Evolutionary conservation across 2,113 vertebrate genomes (phyloP), one percentile per base, ranked within the genome.

Genomic region (Lepisosteus osseus): DNA sequence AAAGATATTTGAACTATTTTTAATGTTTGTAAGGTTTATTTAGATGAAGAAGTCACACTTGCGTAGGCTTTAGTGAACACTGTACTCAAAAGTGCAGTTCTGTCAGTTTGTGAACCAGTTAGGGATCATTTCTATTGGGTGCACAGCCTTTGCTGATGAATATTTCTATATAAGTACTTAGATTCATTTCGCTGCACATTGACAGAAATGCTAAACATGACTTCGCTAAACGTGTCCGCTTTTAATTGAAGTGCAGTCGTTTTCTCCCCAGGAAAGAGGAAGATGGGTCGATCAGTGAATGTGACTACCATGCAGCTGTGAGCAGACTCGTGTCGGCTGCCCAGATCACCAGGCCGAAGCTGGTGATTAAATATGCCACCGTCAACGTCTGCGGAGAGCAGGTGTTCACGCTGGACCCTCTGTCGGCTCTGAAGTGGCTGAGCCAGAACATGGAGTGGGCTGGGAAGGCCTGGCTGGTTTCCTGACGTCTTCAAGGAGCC

Each of bases 381-480:
- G 87, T 95, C 65, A 97, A 92, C 72, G 70, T 89, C 8, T 82
- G 84, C 2, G 91, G 88, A 80, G 96, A 98, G 70, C 93, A 97
- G 76, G 87, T 97, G 70, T 99, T 95, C 78, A 88, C 78, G 44
- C 82, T 99, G 54, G 92, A 95, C 74, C 62, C 86, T 13, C 67
- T 77, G 61, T 95, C 91, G 3, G 95, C 93, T 66, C 76, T 90
- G 1, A 93, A 86, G 57, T 98, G 96, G 95, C 85, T 98, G 73
- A 90, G 84, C 55, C 88, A 93, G 67, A 98, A 99, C 76, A 89
- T 92, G 80, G 83, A 92, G 59, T 99, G 95, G 96, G 95, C 95
- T 70, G 90, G 83, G n/a, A 92, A 93, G 65, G 77, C 94, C 70
- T 98, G 95, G 95, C 61, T 29, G 7, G 57, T 51, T 68, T 61